A percentile compares a stretch with the other conserved stretches of the same genome.
Evolutionary conservation across 2,113 vertebrate species (phyloP).

Genomic region (Nerophis ophidion): DNA sequence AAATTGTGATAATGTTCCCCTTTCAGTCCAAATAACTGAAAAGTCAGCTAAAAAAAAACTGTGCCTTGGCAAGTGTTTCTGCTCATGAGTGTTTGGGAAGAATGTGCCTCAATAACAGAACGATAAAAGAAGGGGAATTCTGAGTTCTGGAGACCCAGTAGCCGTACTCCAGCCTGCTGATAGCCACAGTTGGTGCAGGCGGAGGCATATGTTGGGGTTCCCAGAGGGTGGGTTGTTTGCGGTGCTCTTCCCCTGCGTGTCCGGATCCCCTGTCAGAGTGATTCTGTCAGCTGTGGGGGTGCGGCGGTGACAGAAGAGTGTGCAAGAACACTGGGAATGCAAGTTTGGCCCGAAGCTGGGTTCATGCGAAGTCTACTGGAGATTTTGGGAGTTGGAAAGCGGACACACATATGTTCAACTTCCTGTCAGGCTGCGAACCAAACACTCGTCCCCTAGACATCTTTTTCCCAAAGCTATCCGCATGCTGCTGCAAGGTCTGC

Average conservation of each 20-base stretch:
- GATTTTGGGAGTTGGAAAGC: slow-evolving; percentile 43
- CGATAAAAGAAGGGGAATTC: slow-evolving; percentile 27
- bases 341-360: slow-evolving; percentile 41
- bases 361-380: slow-evolving; percentile 58
- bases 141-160: slow-evolving; percentile 32
- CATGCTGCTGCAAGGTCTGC: slow-evolving; percentile 35
- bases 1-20: too few relatives aligned
- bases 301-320: slow-evolving; percentile 1
- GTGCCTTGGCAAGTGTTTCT: slow-evolving; percentile 18
- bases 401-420: slow-evolving; percentile 50
- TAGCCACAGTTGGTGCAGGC: slow-evolving; percentile 12
- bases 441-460: slow-evolving; percentile 36
- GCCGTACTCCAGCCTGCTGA: slow-evolving; percentile 14
- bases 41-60: slow-evolving; percentile 33
- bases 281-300: slow-evolving; percentile 27
- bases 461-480: slow-evolving; percentile 27
- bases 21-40: slow-evolving; percentile 13
- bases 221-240: slow-evolving; percentile 28
- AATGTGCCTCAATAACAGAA: slow-evolving; percentile 24
- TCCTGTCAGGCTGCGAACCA: slow-evolving; percentile 34
- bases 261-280: slow-evolving; percentile 49
- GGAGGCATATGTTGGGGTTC: slow-evolving; percentile 29
- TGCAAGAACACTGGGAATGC: slow-evolving; percentile 18
- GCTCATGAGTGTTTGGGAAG: slow-evolving; percentile 50
- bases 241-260: slow-evolving; percentile 28